A percentile compares a stretch with the other conserved stretches of the same genome.
Evolutionary conservation across 2,888 invertebrate species (phyloP).

Genomic region (Dasypolia templi): DNA sequence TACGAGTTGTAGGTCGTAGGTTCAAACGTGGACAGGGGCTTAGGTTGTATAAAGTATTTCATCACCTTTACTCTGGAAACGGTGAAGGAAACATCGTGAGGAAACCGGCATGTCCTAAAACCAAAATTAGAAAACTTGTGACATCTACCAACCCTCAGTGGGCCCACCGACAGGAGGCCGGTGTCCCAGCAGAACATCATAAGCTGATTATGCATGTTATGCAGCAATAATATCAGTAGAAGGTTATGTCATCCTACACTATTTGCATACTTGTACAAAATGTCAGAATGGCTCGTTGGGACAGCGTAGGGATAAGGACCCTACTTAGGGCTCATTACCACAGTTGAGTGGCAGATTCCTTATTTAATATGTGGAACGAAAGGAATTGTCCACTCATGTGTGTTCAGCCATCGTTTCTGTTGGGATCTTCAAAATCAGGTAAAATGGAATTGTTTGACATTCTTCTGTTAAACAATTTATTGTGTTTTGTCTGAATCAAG

Average conservation of each 20-base stretch:
- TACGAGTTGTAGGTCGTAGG: not conserved
- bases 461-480: constrained; percentile 39
- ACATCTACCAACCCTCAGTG: not conserved
- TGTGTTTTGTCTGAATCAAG: not conserved
- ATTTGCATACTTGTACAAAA: constrained; percentile 36
- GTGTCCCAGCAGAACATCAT: not conserved
- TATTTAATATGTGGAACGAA: constrained; percentile 68
- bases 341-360: constrained; percentile 64
- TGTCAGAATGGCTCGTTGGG: constrained; percentile 40
- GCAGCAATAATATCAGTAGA: constrained; percentile 22
- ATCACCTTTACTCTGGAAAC: not conserved
- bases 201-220: not conserved
- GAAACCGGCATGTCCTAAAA: not conserved
- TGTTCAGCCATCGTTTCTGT: constrained; percentile 51
- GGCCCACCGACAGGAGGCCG: not conserved
- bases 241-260: constrained; percentile 20
- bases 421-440: constrained; percentile 61
- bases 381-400: constrained; percentile 62
- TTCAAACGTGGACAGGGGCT: not conserved
- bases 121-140: not conserved
- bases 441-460: constrained; percentile 56
- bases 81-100: not conserved
- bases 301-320: constrained; percentile 59
- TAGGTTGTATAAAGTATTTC: not conserved
- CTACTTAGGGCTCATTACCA: constrained; percentile 68